These are phyloP conservation scores for Melinaea marsaeus DNA, from an alignment of 2,888 invertebrate species.

Conservation along the genomic window DNA sequence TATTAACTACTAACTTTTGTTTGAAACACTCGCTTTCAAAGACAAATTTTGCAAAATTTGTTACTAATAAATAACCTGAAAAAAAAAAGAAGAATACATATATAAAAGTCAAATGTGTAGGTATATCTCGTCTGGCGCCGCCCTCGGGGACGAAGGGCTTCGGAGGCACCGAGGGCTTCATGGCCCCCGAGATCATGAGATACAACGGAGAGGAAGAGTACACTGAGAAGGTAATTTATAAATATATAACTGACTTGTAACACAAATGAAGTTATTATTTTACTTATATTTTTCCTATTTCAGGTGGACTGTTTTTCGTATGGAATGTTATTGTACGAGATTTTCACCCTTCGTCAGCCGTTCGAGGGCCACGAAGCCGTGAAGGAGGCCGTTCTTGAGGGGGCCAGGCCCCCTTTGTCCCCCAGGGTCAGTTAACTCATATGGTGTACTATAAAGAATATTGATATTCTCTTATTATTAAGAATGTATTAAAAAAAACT, in stretches of 20 bases:
- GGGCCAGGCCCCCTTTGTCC: conserved; percentile 92
- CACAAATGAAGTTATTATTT: background rate
- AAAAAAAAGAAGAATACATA: background rate
- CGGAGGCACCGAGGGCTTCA: conserved; percentile 99
- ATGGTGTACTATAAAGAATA: no score
- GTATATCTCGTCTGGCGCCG: conserved; percentile 91
- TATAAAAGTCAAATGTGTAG: conserved; percentile 45
- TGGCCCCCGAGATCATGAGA: conserved; percentile 99
- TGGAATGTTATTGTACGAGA: conserved; percentile 98
- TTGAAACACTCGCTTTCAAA: no score
- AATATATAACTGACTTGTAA: background rate
- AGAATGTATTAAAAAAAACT: no score
- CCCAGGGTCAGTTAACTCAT: conserved; percentile 79
- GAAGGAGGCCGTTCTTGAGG: conserved; percentile 97
- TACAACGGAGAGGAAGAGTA: conserved; percentile 99
- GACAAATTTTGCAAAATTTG: no score
- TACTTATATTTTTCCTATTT: background rate
- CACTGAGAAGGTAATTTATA: conserved; percentile 88
- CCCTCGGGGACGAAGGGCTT: conserved; percentile 97
- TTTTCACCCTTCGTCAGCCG: conserved; percentile 94
- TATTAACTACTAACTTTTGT: no score
- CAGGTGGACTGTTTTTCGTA: conserved; percentile 99
- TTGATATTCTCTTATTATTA: no score
- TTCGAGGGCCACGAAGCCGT: conserved; percentile 98
- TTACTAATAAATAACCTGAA: background rate